phyloP scores from a whole-genome alignment of 2,113 vertebrate species.

The Eretmochelys imbricata region DNA sequence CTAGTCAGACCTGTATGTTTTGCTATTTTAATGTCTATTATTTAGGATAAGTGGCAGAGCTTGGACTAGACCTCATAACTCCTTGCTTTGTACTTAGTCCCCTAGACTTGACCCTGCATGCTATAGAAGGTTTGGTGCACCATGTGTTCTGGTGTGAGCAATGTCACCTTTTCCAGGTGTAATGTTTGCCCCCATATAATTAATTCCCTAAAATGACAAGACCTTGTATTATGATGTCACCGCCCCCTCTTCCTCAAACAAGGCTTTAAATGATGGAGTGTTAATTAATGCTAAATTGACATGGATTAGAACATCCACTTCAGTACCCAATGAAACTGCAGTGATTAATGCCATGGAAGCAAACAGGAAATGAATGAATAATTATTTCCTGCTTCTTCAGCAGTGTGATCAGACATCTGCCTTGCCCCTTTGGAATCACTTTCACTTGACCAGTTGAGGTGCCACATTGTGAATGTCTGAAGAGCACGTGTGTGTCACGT shows the following conservation, averaged over 20 bases:
- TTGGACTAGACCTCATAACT: not conserved
- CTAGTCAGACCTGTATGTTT: not conserved
- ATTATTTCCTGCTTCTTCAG: fast-evolving
- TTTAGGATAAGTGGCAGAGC: not conserved
- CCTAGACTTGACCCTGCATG: fast-evolving
- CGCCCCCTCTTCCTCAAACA: not conserved
- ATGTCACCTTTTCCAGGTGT: not conserved
- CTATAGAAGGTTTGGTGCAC: no score
- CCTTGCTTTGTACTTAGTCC: not conserved
- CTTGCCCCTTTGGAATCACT: not conserved
- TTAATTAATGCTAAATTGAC: conserved; percentile 51
- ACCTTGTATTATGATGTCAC: not conserved
- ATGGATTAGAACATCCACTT: conserved; percentile 58
- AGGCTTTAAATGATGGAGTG: conserved; percentile 36
- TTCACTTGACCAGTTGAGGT: not conserved
- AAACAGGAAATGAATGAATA: not conserved
- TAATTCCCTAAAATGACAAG: not conserved
- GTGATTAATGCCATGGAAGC: conserved; percentile 47
- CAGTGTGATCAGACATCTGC: not conserved
- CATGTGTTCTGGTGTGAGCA: fast-evolving
- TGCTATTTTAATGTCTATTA: not conserved
- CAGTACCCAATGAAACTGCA: conserved; percentile 23
- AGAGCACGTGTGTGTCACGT: not conserved
- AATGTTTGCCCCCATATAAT: not conserved
- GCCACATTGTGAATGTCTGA: not conserved